Conservation (phyloP, 2,113 vertebrate genomes). For the Tachycineta bicolor region DNA sequence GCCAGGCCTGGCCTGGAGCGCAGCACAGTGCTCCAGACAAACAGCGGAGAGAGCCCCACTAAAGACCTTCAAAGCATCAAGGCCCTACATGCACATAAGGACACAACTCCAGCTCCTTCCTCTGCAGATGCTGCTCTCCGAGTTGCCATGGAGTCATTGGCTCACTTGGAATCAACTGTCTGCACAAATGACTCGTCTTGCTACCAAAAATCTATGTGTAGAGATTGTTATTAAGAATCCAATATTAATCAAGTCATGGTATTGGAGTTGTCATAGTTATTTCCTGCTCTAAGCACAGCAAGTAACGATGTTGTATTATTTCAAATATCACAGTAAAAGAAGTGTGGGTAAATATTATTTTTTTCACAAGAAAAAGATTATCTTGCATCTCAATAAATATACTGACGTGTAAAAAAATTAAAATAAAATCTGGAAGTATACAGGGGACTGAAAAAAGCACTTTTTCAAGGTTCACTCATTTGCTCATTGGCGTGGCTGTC, state of each 20-base stretch:
- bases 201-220: slow-evolving; percentile 29
- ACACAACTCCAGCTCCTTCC: background rate
- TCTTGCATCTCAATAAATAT: background rate
- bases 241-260: slow-evolving; percentile 49
- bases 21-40: background rate
- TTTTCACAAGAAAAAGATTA: slow-evolving; percentile 5
- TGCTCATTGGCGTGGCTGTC: background rate
- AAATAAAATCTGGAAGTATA: background rate
- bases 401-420: background rate
- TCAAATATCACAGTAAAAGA: background rate
- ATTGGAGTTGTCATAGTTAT: slow-evolving; percentile 52
- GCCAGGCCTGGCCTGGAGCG: accelerated
- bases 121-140: background rate
- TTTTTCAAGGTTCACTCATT: background rate
- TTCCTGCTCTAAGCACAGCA: slow-evolving; percentile 4
- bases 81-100: background rate
- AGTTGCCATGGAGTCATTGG: slow-evolving; percentile 37
- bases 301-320: background rate
- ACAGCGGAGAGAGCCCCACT: background rate
- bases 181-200: slow-evolving; percentile 22
- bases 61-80: background rate
- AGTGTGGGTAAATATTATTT: background rate
- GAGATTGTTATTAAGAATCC: slow-evolving; percentile 56
- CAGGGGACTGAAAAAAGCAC: background rate
- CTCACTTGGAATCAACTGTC: background rate